Conservation (phyloP, 30 jellyfish, hydroid and myxozoan species). For the Hydractinia symbiolongicarpus region DNA sequence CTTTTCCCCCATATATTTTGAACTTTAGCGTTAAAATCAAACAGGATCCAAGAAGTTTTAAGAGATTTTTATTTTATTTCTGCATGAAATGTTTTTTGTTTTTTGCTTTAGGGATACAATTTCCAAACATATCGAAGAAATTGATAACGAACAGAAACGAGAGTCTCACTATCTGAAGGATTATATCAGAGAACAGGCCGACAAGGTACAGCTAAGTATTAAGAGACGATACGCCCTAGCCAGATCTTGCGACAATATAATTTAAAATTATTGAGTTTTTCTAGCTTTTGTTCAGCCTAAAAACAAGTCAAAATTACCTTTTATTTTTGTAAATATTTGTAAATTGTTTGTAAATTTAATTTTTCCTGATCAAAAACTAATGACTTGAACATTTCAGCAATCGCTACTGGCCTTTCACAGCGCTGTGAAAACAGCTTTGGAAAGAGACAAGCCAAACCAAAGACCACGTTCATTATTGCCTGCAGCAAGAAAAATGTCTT, state of each 20-base stretch:
- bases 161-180: slow-evolving; percentile 42
- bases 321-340: too few relatives aligned
- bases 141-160: slow-evolving; percentile 40
- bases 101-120: slow-evolving; percentile 8
- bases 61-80: background rate
- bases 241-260: too few relatives aligned
- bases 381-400: background rate
- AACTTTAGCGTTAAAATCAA: too few relatives aligned
- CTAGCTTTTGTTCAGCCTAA: too few relatives aligned
- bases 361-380: too few relatives aligned
- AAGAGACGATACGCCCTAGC: too few relatives aligned
- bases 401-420: background rate
- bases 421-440: background rate
- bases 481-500: background rate
- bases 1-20: too few relatives aligned
- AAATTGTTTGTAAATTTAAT: too few relatives aligned
- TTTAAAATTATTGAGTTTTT: too few relatives aligned
- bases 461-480: background rate
- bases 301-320: too few relatives aligned
- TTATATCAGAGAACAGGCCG: slow-evolving; percentile 42
- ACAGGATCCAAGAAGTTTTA: background rate
- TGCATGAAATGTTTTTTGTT: background rate
- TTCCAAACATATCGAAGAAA: slow-evolving; percentile 31
- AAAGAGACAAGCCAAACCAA: background rate
- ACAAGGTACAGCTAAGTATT: slow-evolving; percentile 23